Conservation (phyloP, 35 echinoderm and acorn worm genomes). For the Chiridota heheva region DNA sequence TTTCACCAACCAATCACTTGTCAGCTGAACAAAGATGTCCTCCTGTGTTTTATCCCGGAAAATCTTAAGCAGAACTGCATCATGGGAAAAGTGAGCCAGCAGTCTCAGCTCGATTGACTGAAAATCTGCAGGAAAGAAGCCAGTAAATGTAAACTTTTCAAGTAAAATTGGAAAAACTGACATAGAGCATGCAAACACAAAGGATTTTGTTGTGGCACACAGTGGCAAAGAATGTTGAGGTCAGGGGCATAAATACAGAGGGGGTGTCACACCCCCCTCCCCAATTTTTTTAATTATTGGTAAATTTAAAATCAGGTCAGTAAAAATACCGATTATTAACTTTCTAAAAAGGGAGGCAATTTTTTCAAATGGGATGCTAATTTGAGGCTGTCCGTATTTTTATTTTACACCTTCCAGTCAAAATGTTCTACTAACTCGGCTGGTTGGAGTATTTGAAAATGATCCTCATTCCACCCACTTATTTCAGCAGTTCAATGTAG, state of each 20-base stretch:
- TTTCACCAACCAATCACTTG: constrained; percentile 74
- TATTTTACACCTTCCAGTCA: too few species aligned
- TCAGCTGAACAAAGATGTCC: constrained; percentile 89
- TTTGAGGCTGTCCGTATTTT: too few species aligned
- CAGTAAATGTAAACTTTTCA: background rate
- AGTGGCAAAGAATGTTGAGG: background rate
- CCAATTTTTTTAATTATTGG: background rate
- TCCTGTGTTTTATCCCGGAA: constrained; percentile 59
- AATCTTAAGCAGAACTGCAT: constrained; percentile 58
- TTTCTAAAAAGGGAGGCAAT: too few species aligned
- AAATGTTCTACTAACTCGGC: too few species aligned
- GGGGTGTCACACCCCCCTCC: background rate
- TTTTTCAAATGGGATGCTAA: too few species aligned
- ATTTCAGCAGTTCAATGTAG: too few species aligned
- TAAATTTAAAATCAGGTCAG: background rate
- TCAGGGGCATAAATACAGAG: background rate
- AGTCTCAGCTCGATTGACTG: constrained; percentile 94
- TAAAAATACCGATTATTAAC: too few species aligned
- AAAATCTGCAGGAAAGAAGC: constrained; percentile 64
- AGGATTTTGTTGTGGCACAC: background rate
- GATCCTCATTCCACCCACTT: too few species aligned
- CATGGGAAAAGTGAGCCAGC: constrained; percentile 81
- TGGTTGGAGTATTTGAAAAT: too few species aligned
- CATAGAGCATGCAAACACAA: background rate
- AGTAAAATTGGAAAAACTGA: background rate